These are phyloP conservation scores for Columba janthina DNA, from an alignment of 2,113 vertebrate genomes.

Conservation along the genomic window DNA sequence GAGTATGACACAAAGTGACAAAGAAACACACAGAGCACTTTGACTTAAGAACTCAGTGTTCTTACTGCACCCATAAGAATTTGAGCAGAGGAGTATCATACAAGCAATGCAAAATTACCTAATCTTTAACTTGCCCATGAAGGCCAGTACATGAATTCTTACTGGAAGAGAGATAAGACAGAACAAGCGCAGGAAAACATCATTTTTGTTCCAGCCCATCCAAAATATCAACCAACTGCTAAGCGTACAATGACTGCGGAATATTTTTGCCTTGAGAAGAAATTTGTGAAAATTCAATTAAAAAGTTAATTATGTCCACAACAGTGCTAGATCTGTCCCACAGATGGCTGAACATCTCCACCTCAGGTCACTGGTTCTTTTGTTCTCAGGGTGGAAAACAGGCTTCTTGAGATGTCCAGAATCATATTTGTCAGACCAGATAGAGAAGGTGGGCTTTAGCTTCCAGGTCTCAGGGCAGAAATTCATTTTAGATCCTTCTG, in stretches of 20 bases:
- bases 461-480: background rate
- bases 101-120: background rate
- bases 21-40: background rate
- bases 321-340: background rate
- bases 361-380: background rate
- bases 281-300: background rate
- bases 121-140: background rate
- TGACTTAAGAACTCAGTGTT: background rate
- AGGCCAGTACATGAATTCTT: background rate
- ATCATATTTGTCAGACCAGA: background rate
- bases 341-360: background rate
- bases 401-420: background rate
- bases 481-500: background rate
- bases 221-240: background rate
- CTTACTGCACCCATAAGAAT: background rate
- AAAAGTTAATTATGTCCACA: background rate
- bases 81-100: background rate
- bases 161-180: background rate
- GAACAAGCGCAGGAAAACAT: background rate
- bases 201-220: background rate
- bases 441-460: background rate
- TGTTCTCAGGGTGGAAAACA: background rate
- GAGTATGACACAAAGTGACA: background rate
- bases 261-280: background rate
- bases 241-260: background rate